Evolutionary conservation across 1,140 invertebrate species (phyloP).

Genomic region (Lysiphlebus fabarum): DNA sequence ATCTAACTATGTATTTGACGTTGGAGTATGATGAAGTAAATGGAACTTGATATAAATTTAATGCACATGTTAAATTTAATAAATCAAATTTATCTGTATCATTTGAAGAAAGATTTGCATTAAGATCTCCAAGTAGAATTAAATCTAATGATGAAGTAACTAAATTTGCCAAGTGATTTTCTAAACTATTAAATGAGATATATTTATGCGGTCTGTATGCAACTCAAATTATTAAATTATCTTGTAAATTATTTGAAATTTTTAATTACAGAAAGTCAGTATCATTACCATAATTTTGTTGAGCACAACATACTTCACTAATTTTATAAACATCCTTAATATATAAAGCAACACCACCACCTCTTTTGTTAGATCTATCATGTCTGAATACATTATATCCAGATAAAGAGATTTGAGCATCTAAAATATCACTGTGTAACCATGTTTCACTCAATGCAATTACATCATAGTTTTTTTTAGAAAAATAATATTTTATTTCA

Average conservation of each 20-base stretch:
- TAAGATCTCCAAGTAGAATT: neutral
- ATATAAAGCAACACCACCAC: neutral
- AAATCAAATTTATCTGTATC: neutral
- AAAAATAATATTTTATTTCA: too few relatives aligned
- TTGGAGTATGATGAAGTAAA: neutral
- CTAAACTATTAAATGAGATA: neutral
- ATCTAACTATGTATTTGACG: neutral
- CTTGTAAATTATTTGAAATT: neutral
- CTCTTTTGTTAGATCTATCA: neutral
- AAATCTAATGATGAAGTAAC: neutral
- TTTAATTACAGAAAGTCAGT: neutral
- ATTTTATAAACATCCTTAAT: too few relatives aligned
- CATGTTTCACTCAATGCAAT: slow-evolving; percentile 1
- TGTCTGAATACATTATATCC: neutral
- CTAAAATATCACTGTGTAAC: neutral
- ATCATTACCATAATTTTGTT: too few relatives aligned
- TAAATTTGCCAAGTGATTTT: neutral
- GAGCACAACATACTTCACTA: too few relatives aligned
- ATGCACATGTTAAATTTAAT: neutral
- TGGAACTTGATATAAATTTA: neutral
- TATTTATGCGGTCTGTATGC: neutral
- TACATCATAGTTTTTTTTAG: too few relatives aligned
- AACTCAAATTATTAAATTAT: neutral
- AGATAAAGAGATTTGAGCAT: neutral
- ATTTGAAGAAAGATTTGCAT: neutral